phyloP scores from a whole-genome alignment of 92 coral and sea anemone genomes.

The Diadumene lineata region DNA sequence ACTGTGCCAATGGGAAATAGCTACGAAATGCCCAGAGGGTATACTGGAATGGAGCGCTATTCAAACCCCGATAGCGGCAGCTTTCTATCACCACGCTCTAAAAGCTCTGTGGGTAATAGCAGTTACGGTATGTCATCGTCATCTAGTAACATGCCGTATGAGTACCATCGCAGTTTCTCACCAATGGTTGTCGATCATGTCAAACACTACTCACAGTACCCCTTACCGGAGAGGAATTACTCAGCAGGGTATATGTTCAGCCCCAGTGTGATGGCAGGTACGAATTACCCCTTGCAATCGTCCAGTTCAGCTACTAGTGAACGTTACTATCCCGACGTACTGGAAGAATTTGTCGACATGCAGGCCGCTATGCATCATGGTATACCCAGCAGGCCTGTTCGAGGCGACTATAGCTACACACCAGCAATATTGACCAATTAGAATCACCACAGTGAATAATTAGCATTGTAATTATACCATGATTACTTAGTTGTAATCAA shows the following conservation, averaged over 20 bases:
- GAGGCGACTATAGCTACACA: slow-evolving; percentile 68
- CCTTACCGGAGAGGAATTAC: slow-evolving; percentile 76
- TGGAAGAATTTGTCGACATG: slow-evolving; percentile 90
- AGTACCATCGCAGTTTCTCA: slow-evolving; percentile 72
- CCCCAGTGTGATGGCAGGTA: slow-evolving; percentile 63
- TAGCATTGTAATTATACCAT: too few species aligned
- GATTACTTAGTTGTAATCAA: too few species aligned
- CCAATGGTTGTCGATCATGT: slow-evolving; percentile 77
- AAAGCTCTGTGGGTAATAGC: slow-evolving; percentile 57
- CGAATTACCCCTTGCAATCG: slow-evolving; percentile 80
- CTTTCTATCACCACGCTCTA: slow-evolving; percentile 68
- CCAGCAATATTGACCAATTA: slow-evolving; percentile 83
- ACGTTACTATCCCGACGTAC: slow-evolving; percentile 85
- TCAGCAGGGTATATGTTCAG: slow-evolving; percentile 81
- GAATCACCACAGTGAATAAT: neutral
- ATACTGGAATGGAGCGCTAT: slow-evolving; percentile 67
- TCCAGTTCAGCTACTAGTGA: slow-evolving; percentile 68
- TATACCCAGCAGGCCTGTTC: slow-evolving; percentile 63
- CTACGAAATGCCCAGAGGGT: slow-evolving; percentile 78
- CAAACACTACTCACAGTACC: slow-evolving; percentile 88
- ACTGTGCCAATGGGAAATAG: slow-evolving; percentile 46
- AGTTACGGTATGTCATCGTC: slow-evolving; percentile 56
- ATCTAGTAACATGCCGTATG: slow-evolving; percentile 52
- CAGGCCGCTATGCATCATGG: slow-evolving; percentile 96
- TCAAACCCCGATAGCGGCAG: slow-evolving; percentile 47